Evolutionary conservation across 2,113 vertebrate genomes (phyloP), one percentile per base, ranked within the genome.

Genomic region (Leptocoma aspasia): DNA sequence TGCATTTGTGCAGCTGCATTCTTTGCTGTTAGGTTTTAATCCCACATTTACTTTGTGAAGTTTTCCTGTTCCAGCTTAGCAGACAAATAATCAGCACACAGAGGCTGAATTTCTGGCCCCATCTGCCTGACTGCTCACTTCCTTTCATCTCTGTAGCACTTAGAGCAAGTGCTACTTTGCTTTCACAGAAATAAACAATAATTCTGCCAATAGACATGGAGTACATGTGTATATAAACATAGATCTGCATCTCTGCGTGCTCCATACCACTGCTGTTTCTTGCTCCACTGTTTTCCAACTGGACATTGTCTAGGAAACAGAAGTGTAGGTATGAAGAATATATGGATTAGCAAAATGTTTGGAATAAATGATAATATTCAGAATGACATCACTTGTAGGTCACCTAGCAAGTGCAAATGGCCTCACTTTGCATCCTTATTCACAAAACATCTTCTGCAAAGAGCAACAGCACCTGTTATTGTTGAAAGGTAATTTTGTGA

Each of bases 211-310:
- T 27, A 56, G 21, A 14, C 53, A 20, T 17, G 7, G 22, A 66
- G 30, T 28, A 1, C 27, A 0, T 13, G 6, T 28, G 19, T n/a
- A 1, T 27, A 5, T 37, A 27, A 44, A 41, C 23, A 20, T 1
- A 60, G 39, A 28, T 41, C 10, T 9, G 13, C 24, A 27, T 44
- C 44, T 71, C 17, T 35, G 16, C 6, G 1, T 7, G 28, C 30
- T 82, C 37, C 8, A 1, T 22, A 39, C 33, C 49, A 8, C 31
- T 82, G 33, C 44, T 68, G 11, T 13, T 76, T 41, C 75, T 64
- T 54, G 22, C 23, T 76, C n/a, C 39, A 2, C 54, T 78, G 24
- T 39, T 77, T 42, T 47, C 54, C 23, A 41, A 7, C 50, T 37
- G 63, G 59, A 20, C 4, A 21, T n/a, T 82, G 18, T 42, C 24